Conservation (phyloP, 2,113 vertebrate genomes). For the Lepus timidus region DNA sequence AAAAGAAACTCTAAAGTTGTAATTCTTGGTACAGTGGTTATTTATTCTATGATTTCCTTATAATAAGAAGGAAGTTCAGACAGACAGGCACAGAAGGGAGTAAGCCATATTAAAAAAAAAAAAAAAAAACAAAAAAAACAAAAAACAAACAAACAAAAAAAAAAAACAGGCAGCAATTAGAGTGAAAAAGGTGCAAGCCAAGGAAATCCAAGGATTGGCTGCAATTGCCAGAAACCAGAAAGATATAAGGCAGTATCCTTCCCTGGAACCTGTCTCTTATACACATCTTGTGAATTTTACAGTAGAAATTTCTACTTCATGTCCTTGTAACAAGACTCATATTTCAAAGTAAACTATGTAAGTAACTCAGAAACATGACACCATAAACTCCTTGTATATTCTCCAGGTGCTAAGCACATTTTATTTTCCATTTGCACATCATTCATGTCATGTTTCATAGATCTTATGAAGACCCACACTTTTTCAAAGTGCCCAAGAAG, state of each 20-base stretch:
- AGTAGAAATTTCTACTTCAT: neutral
- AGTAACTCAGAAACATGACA: neutral
- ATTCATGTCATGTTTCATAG: neutral
- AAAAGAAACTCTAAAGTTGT: neutral
- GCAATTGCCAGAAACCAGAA: neutral
- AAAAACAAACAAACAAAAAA: no score
- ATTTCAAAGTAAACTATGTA: slow-evolving; percentile 50
- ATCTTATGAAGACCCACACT: neutral
- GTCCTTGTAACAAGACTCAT: slow-evolving; percentile 62
- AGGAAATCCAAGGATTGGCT: neutral
- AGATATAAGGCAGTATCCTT: neutral
- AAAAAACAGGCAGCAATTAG: neutral
- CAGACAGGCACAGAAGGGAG: neutral
- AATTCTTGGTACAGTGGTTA: neutral
- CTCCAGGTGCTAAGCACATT: neutral
- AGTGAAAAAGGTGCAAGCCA: neutral
- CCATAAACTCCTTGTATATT: neutral
- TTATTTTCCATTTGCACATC: slow-evolving; percentile 17
- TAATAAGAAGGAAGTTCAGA: neutral
- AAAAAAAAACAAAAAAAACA: no score
- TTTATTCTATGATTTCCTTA: neutral
- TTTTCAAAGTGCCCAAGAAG: slow-evolving; percentile 16
- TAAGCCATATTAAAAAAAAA: neutral
- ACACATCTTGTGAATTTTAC: slow-evolving; percentile 61
- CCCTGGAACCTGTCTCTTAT: no score